These are phyloP conservation scores for Tinea trinotella DNA, from an alignment of 2,888 invertebrate species.

Conservation along the genomic window DNA sequence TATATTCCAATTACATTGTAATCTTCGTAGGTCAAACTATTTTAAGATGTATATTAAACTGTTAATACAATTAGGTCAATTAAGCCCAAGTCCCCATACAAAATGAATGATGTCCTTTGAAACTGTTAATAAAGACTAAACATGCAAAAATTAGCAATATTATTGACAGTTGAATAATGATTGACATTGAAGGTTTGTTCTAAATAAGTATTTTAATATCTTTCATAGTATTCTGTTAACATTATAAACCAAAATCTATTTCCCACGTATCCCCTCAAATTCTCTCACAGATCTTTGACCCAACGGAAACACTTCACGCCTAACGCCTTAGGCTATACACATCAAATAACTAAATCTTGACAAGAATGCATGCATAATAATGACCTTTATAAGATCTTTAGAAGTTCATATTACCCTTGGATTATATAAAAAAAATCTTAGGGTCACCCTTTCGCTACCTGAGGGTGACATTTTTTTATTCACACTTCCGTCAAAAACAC, in stretches of 20 bases:
- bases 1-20: no score
- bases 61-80: no score
- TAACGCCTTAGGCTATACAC: constrained; percentile 46
- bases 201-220: no score
- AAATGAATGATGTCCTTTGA: no score
- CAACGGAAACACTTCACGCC: constrained; percentile 47
- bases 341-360: constrained; percentile 47
- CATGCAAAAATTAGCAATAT: no score
- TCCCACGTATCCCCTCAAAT: constrained; percentile 39
- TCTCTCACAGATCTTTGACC: constrained; percentile 34
- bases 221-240: no score
- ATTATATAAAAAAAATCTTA: constrained; percentile 48
- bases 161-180: no score
- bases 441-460: constrained; percentile 62
- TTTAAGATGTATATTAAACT: no score
- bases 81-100: no score
- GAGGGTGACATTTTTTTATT: constrained; percentile 68
- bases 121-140: no score
- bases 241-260: neutral
- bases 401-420: constrained; percentile 54
- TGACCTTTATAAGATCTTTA: constrained; percentile 47
- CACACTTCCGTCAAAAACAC: constrained; percentile 63
- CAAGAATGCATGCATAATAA: constrained; percentile 69
- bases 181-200: no score
- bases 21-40: no score